A percentile compares a stretch with the other conserved stretches of the same genome.
Conservation (phyloP, 2,113 vertebrate genomes). For the Porphyrio hochstetteri region DNA sequence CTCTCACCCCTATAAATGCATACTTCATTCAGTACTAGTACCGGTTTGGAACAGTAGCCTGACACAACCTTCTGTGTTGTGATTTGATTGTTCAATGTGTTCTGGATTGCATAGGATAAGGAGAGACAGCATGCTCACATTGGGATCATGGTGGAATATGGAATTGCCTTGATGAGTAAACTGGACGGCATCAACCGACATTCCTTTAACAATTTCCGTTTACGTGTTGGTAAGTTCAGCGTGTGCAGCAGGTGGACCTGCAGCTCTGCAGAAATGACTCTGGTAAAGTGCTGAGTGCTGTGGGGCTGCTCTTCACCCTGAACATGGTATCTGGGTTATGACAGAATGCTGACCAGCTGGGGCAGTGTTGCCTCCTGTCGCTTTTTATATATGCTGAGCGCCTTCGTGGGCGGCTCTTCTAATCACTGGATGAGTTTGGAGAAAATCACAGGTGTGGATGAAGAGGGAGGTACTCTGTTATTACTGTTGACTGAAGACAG, state of each 20-base stretch:
- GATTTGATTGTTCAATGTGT: neutral
- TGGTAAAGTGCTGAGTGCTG: neutral
- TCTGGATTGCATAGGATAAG: constrained; percentile 74
- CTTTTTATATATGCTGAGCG: neutral
- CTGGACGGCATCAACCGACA: constrained; percentile 98
- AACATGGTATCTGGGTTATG: no score
- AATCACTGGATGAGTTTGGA: neutral
- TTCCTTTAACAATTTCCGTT: constrained; percentile 95
- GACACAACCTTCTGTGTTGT: neutral
- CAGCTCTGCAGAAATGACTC: neutral
- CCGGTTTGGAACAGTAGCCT: neutral
- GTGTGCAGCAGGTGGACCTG: rapidly evolving
- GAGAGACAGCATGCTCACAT: constrained; percentile 92
- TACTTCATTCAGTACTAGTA: neutral
- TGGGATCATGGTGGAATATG: constrained; percentile 96
- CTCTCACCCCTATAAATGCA: no score
- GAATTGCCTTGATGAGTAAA: constrained; percentile 92
- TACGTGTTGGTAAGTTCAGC: constrained; percentile 87
- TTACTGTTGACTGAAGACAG: neutral
- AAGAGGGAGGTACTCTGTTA: neutral
- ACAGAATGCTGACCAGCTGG: neutral
- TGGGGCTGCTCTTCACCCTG: neutral
- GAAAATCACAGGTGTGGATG: neutral
- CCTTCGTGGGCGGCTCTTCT: neutral
- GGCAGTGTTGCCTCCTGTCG: neutral